These are phyloP conservation scores for Brachylomia viminalis DNA, from an alignment of 2,888 invertebrate genomes.

Conservation along the genomic window DNA sequence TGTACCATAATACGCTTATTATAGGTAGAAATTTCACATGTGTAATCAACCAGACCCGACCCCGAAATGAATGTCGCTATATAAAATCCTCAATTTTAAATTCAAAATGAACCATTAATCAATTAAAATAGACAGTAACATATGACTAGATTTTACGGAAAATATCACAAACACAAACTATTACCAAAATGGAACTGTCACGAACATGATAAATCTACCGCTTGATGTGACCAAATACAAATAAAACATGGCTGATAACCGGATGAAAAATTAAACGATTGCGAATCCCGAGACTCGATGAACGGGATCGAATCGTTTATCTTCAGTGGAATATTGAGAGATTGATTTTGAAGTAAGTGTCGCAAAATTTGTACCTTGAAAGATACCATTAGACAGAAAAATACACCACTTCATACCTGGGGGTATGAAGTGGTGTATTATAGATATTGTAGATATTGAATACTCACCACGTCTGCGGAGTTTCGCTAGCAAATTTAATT, in stretches of 20 bases:
- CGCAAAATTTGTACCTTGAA: slow-evolving; percentile 6
- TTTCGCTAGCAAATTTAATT: too few relatives aligned
- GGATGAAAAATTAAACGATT: slow-evolving; percentile 59
- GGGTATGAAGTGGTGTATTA: too few relatives aligned
- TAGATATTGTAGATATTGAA: too few relatives aligned
- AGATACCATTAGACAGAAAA: not conserved
- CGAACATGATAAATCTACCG: slow-evolving; percentile 54
- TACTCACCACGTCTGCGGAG: too few relatives aligned
- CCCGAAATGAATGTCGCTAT: accelerated
- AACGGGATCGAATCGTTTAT: slow-evolving; percentile 53
- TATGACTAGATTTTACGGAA: slow-evolving; percentile 43
- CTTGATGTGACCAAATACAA: slow-evolving; percentile 44
- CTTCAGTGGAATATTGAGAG: slow-evolving; percentile 36
- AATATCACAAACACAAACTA: slow-evolving; percentile 29
- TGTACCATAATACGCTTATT: not conserved
- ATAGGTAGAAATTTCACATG: too few relatives aligned
- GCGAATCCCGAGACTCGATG: slow-evolving; percentile 38
- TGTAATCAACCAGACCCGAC: not conserved
- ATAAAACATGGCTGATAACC: slow-evolving; percentile 33
- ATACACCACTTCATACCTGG: too few relatives aligned
- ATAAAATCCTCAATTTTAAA: slow-evolving; percentile 1
- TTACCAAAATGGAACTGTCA: slow-evolving; percentile 41
- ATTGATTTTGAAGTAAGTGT: slow-evolving; percentile 19
- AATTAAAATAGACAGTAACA: slow-evolving; percentile 43
- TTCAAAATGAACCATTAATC: slow-evolving; percentile 22